These are phyloP conservation scores for Ridgeia piscesae DNA, from an alignment of 1,140 invertebrate species.

Conservation along the genomic window DNA sequence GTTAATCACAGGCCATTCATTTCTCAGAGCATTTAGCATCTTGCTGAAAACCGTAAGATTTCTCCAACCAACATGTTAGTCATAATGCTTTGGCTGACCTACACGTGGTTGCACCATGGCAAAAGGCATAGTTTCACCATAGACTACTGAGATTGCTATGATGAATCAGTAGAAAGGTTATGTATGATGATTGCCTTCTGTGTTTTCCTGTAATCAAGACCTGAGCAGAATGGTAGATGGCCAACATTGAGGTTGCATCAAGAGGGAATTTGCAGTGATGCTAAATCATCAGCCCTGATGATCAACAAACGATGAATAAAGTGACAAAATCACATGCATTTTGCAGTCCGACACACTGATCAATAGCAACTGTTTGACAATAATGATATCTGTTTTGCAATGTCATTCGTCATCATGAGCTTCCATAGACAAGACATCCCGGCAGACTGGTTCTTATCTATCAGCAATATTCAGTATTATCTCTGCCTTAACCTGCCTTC, in stretches of 20 bases:
- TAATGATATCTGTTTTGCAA: no score
- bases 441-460: no score
- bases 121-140: background rate
- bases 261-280: background rate
- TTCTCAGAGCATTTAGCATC: background rate
- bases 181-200: background rate
- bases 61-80: background rate
- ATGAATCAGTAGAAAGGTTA: background rate
- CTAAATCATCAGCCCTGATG: background rate
- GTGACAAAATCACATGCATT: background rate
- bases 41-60: background rate
- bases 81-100: background rate
- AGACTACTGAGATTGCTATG: background rate
- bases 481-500: no score
- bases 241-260: background rate
- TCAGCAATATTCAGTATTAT: no score
- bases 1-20: background rate
- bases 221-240: background rate
- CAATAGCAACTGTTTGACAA: no score
- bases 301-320: background rate
- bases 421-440: no score
- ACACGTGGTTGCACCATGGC: background rate
- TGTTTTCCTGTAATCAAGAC: background rate
- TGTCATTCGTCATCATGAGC: no score
- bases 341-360: no score